A percentile compares a stretch with the other conserved stretches of the same genome.
These are phyloP conservation scores for Mesochorus sp. DNA, from an alignment of 2,888 invertebrate genomes.

Conservation along the genomic window DNA sequence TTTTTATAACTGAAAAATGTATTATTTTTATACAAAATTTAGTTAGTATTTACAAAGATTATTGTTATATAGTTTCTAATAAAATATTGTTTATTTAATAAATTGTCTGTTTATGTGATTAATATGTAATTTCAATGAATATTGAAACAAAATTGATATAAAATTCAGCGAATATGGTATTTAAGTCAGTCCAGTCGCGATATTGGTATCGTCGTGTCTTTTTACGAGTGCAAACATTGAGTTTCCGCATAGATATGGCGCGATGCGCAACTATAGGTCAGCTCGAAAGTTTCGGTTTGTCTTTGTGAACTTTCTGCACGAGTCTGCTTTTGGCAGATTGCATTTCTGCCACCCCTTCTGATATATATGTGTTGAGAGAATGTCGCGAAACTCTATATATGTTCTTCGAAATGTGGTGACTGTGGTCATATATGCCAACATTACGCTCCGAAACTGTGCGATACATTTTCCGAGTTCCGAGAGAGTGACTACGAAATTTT, in stretches of 20 bases:
- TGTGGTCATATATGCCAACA: conserved; percentile 50
- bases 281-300: conserved; percentile 49
- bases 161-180: not conserved
- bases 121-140: not conserved
- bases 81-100: not conserved
- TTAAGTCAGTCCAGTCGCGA: conserved; percentile 21
- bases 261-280: not conserved
- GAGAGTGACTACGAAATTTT: conserved; percentile 2
- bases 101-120: not conserved
- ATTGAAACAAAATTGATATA: not conserved
- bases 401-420: conserved; percentile 40
- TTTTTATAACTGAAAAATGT: too few relatives aligned
- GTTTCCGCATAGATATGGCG: too few relatives aligned
- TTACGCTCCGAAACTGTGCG: conserved; percentile 46
- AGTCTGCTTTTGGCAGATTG: conserved; percentile 48
- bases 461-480: not conserved
- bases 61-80: too few relatives aligned
- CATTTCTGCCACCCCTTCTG: conserved; percentile 22
- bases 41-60: too few relatives aligned
- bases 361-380: conserved; percentile 16
- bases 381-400: conserved; percentile 11
- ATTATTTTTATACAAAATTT: too few relatives aligned
- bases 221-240: too few relatives aligned
- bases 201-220: conserved; percentile 18
- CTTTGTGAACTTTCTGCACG: conserved; percentile 42